A percentile compares a stretch with the other conserved stretches of the same genome.
These are phyloP conservation scores for Heterodera schachtii DNA, from an alignment of 1,140 invertebrate genomes.

Conservation along the genomic window DNA sequence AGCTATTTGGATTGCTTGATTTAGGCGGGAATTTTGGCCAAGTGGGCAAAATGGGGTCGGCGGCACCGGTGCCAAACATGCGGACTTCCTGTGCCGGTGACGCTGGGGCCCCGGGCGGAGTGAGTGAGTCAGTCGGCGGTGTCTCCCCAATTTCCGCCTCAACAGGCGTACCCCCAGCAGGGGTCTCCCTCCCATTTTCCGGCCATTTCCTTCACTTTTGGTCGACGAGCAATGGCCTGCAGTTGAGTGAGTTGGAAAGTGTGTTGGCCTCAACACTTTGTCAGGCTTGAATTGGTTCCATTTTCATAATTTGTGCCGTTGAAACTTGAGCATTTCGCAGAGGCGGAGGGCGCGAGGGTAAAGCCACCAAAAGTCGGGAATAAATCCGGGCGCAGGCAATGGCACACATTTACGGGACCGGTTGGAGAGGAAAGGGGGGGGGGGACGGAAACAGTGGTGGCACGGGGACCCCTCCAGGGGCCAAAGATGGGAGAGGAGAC, in stretches of 20 bases:
- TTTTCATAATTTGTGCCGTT: neutral
- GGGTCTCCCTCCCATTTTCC: neutral
- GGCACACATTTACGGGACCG: neutral
- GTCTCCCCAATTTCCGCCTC: neutral
- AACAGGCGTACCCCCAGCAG: too few species aligned
- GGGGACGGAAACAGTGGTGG: neutral
- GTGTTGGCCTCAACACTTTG: neutral
- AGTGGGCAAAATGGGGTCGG: too few species aligned
- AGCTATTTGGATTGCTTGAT: too few species aligned
- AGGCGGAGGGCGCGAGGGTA: too few species aligned
- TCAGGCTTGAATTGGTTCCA: neutral
- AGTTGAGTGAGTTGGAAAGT: neutral
- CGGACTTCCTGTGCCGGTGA: neutral
- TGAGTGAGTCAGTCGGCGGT: neutral
- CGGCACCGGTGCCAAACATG: neutral
- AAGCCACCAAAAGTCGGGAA: too few species aligned
- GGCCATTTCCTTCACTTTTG: neutral
- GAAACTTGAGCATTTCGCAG: neutral
- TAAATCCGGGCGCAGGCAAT: neutral
- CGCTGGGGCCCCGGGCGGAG: too few species aligned
- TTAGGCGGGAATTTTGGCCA: too few species aligned
- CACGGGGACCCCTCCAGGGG: neutral
- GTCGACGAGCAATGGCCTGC: neutral
- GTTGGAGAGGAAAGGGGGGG: too few species aligned
- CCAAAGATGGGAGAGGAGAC: neutral